Percentiles rank a stretch among this genome's conserved stretches.
phyloP scores from a whole-genome alignment of 2,888 invertebrate species.

The Orthosia gothica region DNA sequence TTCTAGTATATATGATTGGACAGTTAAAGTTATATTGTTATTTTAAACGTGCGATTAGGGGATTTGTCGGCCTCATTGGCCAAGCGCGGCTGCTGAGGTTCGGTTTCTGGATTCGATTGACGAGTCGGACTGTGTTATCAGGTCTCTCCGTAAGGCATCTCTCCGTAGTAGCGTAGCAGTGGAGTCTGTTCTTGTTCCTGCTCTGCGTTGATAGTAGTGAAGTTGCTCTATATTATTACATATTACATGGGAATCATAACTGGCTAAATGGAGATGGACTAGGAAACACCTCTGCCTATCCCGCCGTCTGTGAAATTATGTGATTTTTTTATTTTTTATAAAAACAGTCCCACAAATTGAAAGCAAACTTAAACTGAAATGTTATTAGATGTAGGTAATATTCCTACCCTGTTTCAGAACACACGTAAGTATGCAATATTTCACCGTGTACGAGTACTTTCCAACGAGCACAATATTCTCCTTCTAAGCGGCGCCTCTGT shows the following conservation, averaged over 20 bases:
- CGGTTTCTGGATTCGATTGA: no score
- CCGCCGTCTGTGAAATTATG: no score
- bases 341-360: neutral
- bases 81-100: neutral
- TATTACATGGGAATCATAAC: no score
- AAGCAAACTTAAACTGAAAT: neutral
- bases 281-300: neutral
- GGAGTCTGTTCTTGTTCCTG: no score
- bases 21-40: neutral
- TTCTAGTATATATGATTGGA: slow-evolving; percentile 11
- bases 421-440: neutral
- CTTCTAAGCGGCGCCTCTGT: neutral
- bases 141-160: no score
- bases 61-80: neutral
- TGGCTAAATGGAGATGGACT: neutral
- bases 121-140: no score
- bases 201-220: no score
- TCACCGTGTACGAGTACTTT: neutral
- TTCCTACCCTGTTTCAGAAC: neutral
- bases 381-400: neutral
- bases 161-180: no score
- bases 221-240: no score
- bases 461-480: neutral
- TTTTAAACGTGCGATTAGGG: neutral
- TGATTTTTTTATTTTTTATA: neutral